Percentiles rank a stretch among this genome's conserved stretches.
Conservation (phyloP, 1,140 invertebrate species). For the Halictus rubicundus region DNA sequence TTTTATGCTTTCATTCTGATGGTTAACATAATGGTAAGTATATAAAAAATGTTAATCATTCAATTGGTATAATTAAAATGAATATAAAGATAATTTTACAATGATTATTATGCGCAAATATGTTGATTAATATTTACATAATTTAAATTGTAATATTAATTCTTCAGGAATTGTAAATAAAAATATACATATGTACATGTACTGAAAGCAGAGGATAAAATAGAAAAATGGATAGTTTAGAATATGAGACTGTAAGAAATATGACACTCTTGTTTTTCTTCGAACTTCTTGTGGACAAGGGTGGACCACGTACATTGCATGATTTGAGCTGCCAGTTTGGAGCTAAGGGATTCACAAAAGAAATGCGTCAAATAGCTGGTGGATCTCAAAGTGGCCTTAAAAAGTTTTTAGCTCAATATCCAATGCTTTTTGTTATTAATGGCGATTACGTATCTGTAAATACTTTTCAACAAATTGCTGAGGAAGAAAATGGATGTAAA, state of each 20-base stretch:
- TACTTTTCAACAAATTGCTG: constrained; percentile 83
- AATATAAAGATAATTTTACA: background rate
- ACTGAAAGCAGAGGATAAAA: constrained; percentile 5
- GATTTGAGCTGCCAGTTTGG: constrained; percentile 98
- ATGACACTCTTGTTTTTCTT: constrained; percentile 97
- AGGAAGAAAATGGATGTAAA: constrained; percentile 79
- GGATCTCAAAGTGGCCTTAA: constrained; percentile 96
- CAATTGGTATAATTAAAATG: background rate
- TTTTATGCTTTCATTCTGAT: constrained; percentile 43
- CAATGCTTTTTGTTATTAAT: constrained; percentile 93
- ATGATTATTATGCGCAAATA: background rate
- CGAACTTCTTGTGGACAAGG: constrained; percentile 96
- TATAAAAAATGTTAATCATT: background rate
- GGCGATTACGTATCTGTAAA: constrained; percentile 95
- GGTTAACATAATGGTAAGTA: constrained; percentile 50
- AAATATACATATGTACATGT: constrained; percentile 19
- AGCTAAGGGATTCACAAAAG: constrained; percentile 96
- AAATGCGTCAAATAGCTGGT: constrained; percentile 96
- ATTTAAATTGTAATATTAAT: background rate
- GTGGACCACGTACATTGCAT: constrained; percentile 95
- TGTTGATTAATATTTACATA: background rate
- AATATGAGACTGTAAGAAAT: constrained; percentile 96
- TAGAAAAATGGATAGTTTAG: constrained; percentile 91
- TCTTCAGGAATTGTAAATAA: constrained; percentile 37
- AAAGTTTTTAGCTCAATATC: constrained; percentile 95